Conservation (phyloP, 2,888 invertebrate species). For the Dione vanillae region DNA sequence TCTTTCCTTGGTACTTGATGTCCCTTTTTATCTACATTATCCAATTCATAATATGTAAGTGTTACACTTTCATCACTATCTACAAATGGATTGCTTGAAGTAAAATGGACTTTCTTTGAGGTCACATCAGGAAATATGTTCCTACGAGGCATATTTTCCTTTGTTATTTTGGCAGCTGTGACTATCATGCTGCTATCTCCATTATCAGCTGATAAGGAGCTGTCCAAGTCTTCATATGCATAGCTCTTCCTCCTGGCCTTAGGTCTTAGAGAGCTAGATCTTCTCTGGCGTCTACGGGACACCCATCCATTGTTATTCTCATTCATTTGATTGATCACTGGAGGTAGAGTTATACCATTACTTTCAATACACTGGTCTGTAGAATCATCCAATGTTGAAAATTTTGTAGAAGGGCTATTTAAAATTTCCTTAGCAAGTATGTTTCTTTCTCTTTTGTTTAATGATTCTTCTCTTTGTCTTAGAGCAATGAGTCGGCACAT, state of each 20-base stretch:
- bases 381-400: slow-evolving; percentile 59
- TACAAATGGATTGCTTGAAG: slow-evolving; percentile 73
- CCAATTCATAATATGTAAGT: slow-evolving; percentile 77
- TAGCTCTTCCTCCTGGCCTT: slow-evolving; percentile 66
- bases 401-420: slow-evolving; percentile 67
- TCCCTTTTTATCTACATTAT: slow-evolving; percentile 60
- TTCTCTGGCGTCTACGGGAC: slow-evolving; percentile 63
- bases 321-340: slow-evolving; percentile 58
- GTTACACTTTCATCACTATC: slow-evolving; percentile 82
- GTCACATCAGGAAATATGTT: slow-evolving; percentile 71
- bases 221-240: slow-evolving; percentile 83
- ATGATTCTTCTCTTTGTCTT: slow-evolving; percentile 78
- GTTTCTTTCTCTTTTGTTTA: slow-evolving; percentile 79
- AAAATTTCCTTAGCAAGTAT: slow-evolving; percentile 75
- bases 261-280: slow-evolving; percentile 59
- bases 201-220: slow-evolving; percentile 84
- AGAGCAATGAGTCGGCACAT: slow-evolving; percentile 81
- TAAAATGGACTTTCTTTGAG: slow-evolving; percentile 77
- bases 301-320: slow-evolving; percentile 54
- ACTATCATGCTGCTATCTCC: slow-evolving; percentile 82
- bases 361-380: slow-evolving; percentile 51
- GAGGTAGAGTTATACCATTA: slow-evolving; percentile 76
- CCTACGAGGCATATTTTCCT: slow-evolving; percentile 75
- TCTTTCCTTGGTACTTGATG: slow-evolving; percentile 59
- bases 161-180: slow-evolving; percentile 81